Conservation (phyloP, 2,888 invertebrate species). For the Catocala nupta region DNA sequence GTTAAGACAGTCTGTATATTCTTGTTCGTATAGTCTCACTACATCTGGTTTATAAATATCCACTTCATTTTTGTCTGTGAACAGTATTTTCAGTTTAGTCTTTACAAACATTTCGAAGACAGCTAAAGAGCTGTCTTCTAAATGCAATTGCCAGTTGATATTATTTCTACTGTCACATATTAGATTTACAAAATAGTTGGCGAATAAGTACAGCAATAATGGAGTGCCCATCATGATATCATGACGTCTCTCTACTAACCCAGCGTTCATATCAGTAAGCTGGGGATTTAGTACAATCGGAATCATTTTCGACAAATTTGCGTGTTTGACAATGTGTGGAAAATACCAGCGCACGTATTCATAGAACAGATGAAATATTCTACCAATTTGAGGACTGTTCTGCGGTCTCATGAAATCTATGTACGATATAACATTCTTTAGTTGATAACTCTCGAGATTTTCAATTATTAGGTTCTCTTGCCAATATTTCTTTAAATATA, state of each 20-base stretch:
- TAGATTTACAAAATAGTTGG: conserved; percentile 22
- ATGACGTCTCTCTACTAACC: not conserved
- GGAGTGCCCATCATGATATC: conserved; percentile 19
- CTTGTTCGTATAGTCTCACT: conserved; percentile 16
- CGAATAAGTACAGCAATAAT: conserved; percentile 30
- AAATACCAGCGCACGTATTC: too few relatives aligned
- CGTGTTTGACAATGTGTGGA: too few relatives aligned
- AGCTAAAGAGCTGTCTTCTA: not conserved
- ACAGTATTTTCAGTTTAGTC: conserved; percentile 34
- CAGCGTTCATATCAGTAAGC: not conserved
- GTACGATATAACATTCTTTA: too few relatives aligned
- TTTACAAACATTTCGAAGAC: conserved; percentile 32
- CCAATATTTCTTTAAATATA: conserved; percentile 5
- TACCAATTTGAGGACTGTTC: too few relatives aligned
- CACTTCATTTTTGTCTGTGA: conserved; percentile 32
- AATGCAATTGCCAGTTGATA: too few relatives aligned
- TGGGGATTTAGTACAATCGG: not conserved
- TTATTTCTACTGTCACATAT: conserved; percentile 16
- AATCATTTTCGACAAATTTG: too few relatives aligned
- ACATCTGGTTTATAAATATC: conserved; percentile 29
- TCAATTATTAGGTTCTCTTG: not conserved
- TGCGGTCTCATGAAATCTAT: too few relatives aligned
- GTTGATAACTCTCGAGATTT: too few relatives aligned
- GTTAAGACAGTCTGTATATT: conserved; percentile 16
- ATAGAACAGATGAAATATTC: too few relatives aligned